Percentiles rank a stretch among this genome's conserved stretches.
Conservation (phyloP, 2,113 vertebrate species). For the Litocranius walleri region DNA sequence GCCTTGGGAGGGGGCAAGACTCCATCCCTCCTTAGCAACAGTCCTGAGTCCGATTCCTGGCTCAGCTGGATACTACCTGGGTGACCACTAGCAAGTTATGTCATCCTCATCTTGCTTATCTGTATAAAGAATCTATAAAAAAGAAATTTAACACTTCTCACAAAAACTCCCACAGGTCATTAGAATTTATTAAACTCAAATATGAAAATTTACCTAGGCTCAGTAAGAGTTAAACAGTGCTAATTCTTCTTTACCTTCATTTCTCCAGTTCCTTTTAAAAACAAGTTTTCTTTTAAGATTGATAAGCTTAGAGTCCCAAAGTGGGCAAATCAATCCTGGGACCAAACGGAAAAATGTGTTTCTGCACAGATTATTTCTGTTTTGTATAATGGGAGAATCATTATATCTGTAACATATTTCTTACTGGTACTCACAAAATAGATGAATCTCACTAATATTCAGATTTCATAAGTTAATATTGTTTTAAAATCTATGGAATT, state of each 20-base stretch:
- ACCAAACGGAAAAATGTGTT: not conserved
- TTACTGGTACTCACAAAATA: not conserved
- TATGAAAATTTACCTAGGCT: not conserved
- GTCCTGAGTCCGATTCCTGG: not conserved
- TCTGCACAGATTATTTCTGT: not conserved
- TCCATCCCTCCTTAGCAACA: not conserved
- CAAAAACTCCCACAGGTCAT: not conserved
- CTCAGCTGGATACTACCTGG: not conserved
- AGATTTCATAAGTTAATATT: conserved; percentile 23
- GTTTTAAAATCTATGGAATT: conserved; percentile 13
- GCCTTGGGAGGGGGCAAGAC: not conserved
- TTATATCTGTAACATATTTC: not conserved
- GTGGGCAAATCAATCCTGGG: not conserved
- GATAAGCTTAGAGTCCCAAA: not conserved
- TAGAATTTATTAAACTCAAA: conserved; percentile 2
- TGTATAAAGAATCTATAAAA: not conserved
- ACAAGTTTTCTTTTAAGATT: not conserved
- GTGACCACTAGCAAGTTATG: not conserved
- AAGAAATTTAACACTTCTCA: not conserved
- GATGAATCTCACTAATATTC: not conserved
- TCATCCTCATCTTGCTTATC: not conserved
- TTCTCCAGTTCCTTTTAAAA: not conserved
- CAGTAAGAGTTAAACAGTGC: not conserved
- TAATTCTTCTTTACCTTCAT: not conserved
- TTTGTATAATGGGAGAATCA: not conserved